A percentile compares a stretch with the other conserved stretches of the same genome.
Evolutionary conservation across 1,140 invertebrate genomes (phyloP).

Genomic region (Neodiprion virginianus): DNA sequence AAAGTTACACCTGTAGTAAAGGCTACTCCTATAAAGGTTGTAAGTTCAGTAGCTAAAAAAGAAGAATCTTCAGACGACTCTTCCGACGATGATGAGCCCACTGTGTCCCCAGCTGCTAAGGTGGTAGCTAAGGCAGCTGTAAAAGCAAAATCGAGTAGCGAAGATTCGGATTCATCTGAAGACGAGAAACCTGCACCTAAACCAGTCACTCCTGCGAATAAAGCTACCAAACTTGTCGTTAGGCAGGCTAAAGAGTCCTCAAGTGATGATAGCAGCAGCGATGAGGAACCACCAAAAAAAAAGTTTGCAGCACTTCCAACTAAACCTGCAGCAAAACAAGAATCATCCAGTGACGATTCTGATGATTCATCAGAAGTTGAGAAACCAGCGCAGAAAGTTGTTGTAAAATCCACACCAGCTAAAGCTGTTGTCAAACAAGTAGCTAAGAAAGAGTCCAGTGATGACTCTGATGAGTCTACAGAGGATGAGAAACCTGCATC

Average conservation of each 20-base stretch:
- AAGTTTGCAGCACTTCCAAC: slow-evolving; percentile 26
- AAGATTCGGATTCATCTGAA: slow-evolving; percentile 46
- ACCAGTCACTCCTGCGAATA: slow-evolving; percentile 14
- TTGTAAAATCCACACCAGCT: slow-evolving; percentile 26
- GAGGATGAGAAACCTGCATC: slow-evolving; percentile 26
- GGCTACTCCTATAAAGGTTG: slow-evolving; percentile 13
- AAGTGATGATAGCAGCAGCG: slow-evolving; percentile 35
- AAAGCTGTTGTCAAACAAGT: slow-evolving; percentile 26
- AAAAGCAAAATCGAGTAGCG: slow-evolving; percentile 46
- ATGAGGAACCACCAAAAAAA: slow-evolving; percentile 29
- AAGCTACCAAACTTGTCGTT: slow-evolving; percentile 8
- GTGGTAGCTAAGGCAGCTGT: slow-evolving; percentile 19
- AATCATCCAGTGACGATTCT: slow-evolving; percentile 47
- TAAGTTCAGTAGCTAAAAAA: slow-evolving; percentile 13
- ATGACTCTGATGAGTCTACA: slow-evolving; percentile 37
- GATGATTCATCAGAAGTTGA: slow-evolving; percentile 36
- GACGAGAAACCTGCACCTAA: slow-evolving; percentile 35
- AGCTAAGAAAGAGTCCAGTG: slow-evolving; percentile 37
- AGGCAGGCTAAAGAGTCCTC: slow-evolving; percentile 31
- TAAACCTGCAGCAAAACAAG: slow-evolving; percentile 29
- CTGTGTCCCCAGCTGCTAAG: slow-evolving; percentile 29
- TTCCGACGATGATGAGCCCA: slow-evolving; percentile 41
- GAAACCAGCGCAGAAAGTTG: slow-evolving; percentile 20
- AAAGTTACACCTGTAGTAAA: slow-evolving; percentile 23
- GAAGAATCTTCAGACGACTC: slow-evolving; percentile 39